Conservation (phyloP, 37 sponge, comb jelly and placozoan species). For the Geodia barretti region DNA sequence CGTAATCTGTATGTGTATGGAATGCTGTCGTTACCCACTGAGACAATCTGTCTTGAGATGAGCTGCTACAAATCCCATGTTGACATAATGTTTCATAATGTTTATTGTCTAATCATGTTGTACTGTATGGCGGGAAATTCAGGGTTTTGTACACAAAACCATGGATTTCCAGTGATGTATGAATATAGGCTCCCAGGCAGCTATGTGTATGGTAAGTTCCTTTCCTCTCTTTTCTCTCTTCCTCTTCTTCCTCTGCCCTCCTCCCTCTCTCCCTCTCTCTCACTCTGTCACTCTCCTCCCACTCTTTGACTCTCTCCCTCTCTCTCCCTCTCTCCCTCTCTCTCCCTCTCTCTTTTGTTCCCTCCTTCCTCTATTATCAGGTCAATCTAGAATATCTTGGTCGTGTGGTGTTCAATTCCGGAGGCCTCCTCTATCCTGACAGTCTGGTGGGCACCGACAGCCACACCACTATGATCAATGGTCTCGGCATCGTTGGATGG, state of each 20-base stretch:
- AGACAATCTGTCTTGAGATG: too few species aligned
- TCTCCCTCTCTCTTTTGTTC: background rate
- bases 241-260: background rate
- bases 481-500: constrained; percentile 91
- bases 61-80: too few species aligned
- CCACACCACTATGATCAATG: constrained; percentile 96
- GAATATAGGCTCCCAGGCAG: background rate
- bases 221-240: background rate
- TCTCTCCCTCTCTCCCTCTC: background rate
- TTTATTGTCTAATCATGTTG: too few species aligned
- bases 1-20: too few species aligned
- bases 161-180: background rate
- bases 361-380: constrained; percentile 17
- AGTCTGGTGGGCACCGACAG: constrained; percentile 94
- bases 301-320: too few species aligned
- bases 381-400: constrained; percentile 91
- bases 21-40: too few species aligned
- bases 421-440: constrained; percentile 85
- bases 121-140: too few species aligned
- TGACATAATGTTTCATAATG: too few species aligned
- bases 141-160: too few species aligned
- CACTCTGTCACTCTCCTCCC: background rate
- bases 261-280: background rate
- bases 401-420: constrained; percentile 81
- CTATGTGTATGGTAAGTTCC: background rate